Evolutionary conservation across 2,888 invertebrate species (phyloP).

Genomic region (Lithophane ornitopus): DNA sequence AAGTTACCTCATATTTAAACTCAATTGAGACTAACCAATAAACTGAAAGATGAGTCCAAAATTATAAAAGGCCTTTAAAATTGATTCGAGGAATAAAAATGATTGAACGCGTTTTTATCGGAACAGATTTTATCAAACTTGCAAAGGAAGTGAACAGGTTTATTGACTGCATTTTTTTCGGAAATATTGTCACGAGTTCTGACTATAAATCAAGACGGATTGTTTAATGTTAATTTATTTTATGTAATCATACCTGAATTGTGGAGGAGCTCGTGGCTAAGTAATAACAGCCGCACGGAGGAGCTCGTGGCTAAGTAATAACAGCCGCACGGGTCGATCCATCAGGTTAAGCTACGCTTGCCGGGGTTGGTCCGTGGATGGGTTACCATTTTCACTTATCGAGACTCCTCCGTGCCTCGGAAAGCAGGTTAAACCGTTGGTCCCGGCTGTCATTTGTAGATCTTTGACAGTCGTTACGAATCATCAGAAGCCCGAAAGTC

Average conservation of each 20-base stretch:
- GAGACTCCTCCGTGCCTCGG: no score
- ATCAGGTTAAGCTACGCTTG: no score
- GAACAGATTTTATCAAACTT: constrained; percentile 21
- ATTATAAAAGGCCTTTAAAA: constrained; percentile 9
- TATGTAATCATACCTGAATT: constrained; percentile 7
- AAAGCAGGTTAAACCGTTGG: no score
- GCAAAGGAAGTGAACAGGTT: constrained; percentile 13
- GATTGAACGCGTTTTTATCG: constrained; percentile 29
- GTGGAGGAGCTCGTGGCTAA: no score
- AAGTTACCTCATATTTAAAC: constrained; percentile 14
- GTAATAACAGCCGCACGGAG: no score
- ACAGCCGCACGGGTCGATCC: no score
- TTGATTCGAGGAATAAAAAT: constrained; percentile 30
- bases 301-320: no score
- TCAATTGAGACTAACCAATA: constrained; percentile 23
- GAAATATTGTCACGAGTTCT: not conserved
- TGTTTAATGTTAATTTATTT: not conserved
- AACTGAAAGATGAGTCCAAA: constrained; percentile 6
- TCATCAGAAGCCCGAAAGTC: no score
- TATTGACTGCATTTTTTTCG: not conserved
- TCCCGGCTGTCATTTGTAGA: no score
- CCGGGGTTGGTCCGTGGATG: no score
- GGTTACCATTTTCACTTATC: no score
- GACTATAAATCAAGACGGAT: constrained; percentile 6
- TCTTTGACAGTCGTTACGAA: no score